phyloP scores from a whole-genome alignment of 64 coral and sea anemone genomes.

The Hydrozoanthus tunicans region DNA sequence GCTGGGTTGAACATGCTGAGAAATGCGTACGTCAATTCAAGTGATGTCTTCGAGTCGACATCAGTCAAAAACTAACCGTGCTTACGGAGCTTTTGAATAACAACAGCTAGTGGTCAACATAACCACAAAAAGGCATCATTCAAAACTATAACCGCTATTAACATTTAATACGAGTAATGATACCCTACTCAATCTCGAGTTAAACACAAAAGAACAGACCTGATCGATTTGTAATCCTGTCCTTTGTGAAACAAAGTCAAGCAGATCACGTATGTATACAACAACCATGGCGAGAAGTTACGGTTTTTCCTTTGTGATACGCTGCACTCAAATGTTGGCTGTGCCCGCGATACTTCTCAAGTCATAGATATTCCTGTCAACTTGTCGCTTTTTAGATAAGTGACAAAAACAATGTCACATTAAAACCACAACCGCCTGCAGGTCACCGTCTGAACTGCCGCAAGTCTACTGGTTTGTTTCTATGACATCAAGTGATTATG shows the following conservation, averaged over 20 bases:
- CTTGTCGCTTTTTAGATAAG: not conserved
- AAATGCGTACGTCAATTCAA: not conserved
- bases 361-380: not conserved
- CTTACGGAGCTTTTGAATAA: not conserved
- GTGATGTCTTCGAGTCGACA: not conserved
- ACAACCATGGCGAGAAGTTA: not conserved
- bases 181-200: not conserved
- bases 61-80: not conserved
- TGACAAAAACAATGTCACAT: not conserved
- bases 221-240: constrained; percentile 32
- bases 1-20: no score
- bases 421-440: not conserved
- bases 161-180: not conserved
- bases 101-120: not conserved
- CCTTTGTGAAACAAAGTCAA: constrained; percentile 2
- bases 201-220: constrained; percentile 2
- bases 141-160: not conserved
- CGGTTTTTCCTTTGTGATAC: not conserved
- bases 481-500: not conserved
- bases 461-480: not conserved
- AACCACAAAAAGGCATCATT: not conserved
- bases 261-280: not conserved
- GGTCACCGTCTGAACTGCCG: not conserved
- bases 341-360: constrained; percentile 43
- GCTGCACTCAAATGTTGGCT: no score